Conservation (phyloP, 1,140 invertebrate species). For the Marisa cornuarietis region DNA sequence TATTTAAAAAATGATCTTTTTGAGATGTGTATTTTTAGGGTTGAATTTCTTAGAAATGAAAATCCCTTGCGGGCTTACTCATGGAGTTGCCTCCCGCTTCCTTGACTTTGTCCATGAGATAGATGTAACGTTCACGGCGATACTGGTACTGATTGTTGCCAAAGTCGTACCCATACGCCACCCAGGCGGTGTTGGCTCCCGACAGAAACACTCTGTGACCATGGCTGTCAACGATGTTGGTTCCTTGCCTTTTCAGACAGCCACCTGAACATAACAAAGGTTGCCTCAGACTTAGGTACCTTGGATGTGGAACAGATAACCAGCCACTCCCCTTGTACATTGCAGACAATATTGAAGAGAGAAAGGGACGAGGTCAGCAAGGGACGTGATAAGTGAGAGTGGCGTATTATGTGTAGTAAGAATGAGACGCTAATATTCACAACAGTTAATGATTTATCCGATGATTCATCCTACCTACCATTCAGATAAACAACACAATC, state of each 20-base stretch:
- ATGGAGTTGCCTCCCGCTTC: conserved; percentile 65
- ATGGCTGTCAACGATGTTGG: conserved; percentile 48
- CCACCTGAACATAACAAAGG: neutral
- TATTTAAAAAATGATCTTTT: neutral
- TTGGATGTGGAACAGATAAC: no score
- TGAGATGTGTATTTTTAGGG: neutral
- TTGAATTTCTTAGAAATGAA: neutral
- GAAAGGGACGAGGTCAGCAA: no score
- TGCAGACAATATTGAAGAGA: no score
- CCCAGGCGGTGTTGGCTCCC: conserved; percentile 62
- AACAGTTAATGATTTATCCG: no score
- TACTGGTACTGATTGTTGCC: conserved; percentile 62
- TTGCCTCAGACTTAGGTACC: no score
- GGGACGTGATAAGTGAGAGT: no score
- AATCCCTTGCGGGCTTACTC: conserved; percentile 50
- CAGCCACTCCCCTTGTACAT: no score
- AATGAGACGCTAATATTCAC: no score
- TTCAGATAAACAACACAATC: no score
- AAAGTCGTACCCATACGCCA: conserved; percentile 57
- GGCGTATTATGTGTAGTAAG: no score
- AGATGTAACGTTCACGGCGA: conserved; percentile 47
- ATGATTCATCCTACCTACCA: no score
- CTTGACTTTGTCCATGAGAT: conserved; percentile 59
- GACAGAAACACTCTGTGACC: conserved; percentile 49
- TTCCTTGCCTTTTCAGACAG: conserved; percentile 30